Evolutionary conservation across 2,797 vertebrate genomes (phyloP).

Genomic region (Momotus momota): DNA sequence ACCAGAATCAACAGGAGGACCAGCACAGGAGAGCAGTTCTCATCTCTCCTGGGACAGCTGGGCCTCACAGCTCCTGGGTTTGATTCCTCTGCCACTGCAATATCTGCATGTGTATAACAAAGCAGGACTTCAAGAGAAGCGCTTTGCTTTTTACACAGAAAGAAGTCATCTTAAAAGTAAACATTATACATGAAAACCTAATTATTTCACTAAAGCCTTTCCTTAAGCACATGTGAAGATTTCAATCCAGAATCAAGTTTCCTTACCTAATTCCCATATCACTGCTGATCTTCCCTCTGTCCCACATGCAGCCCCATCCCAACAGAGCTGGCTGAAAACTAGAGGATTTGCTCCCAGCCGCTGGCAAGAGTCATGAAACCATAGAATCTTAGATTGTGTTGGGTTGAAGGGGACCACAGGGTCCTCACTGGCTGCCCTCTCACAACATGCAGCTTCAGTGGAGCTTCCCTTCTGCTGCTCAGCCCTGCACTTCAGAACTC

Average conservation of each 20-base stretch:
- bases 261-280: neutral
- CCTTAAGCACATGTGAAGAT: rapidly evolving
- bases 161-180: neutral
- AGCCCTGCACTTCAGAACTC: neutral
- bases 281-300: neutral
- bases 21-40: neutral
- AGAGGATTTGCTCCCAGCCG: rapidly evolving
- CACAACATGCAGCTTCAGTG: rapidly evolving
- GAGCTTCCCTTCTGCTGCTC: neutral
- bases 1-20: neutral
- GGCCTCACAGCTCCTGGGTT: rapidly evolving
- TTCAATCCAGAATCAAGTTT: neutral
- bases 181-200: neutral
- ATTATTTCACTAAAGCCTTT: neutral
- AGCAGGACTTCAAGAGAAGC: rapidly evolving
- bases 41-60: neutral
- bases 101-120: rapidly evolving
- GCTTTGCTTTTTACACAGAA: neutral
- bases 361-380: neutral
- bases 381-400: neutral
- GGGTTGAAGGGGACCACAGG: neutral
- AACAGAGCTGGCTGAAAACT: neutral
- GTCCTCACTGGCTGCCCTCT: rapidly evolving
- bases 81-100: neutral
- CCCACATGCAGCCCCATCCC: neutral